Percentiles rank a stretch among this genome's conserved stretches.
phyloP scores from a whole-genome alignment of 2,113 vertebrate species.

The Typhlomys cinereus region DNA sequence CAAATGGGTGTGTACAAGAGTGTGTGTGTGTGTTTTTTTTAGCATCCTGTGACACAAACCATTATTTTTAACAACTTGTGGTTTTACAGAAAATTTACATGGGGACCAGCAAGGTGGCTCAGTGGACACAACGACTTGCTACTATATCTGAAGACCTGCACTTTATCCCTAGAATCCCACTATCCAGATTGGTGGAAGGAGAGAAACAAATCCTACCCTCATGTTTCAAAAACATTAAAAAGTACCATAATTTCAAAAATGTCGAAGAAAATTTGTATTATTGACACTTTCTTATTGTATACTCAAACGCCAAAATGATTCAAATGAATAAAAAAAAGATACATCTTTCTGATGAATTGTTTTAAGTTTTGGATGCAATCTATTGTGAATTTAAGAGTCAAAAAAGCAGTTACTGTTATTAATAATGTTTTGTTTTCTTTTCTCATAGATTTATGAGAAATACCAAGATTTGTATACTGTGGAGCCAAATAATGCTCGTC shows the following conservation, averaged over 20 bases:
- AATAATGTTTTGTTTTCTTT: constrained; percentile 48
- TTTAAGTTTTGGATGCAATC: background rate
- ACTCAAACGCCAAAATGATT: background rate
- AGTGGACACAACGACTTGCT: too few species aligned
- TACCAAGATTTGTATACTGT: constrained; percentile 92
- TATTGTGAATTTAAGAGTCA: background rate
- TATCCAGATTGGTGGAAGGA: too few species aligned
- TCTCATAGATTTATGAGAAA: constrained; percentile 91
- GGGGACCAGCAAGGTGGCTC: too few species aligned
- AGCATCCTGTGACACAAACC: too few species aligned
- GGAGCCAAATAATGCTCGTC: constrained; percentile 93
- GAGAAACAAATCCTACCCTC: too few species aligned
- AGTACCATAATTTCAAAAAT: too few species aligned
- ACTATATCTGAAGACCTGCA: too few species aligned
- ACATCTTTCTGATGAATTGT: background rate
- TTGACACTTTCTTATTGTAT: background rate
- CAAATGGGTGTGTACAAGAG: too few species aligned
- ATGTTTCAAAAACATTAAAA: too few species aligned
- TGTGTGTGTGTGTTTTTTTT: too few species aligned
- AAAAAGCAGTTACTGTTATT: constrained; percentile 34
- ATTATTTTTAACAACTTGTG: background rate
- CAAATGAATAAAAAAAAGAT: background rate
- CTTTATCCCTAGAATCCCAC: too few species aligned
- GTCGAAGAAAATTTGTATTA: too few species aligned
- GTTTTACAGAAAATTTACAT: background rate